Evolutionary conservation across 2,888 invertebrate genomes (phyloP), one percentile per base, ranked within the genome.

Genomic region (Drosophila birchii): DNA sequence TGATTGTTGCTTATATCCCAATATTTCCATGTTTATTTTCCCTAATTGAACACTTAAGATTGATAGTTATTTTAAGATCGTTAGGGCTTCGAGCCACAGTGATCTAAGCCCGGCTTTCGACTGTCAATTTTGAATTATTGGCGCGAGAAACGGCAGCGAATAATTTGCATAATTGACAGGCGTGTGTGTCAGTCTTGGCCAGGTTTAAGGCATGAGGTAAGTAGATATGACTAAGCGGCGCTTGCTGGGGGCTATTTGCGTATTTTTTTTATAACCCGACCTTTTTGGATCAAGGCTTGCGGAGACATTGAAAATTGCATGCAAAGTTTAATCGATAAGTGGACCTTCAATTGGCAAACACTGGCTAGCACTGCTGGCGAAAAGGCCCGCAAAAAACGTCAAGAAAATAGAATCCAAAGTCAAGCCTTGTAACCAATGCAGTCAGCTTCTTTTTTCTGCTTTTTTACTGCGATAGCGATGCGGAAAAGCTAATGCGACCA

Each of bases 231-330:
- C 39, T 70, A 70, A 78, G 75, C 57, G 68, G 23, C 45, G 26
- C 26, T 53, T 23, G 67, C 47, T 67, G 45, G 53, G 64, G 45
- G 59, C 44, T 51, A 47, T 57, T 70, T 51, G 56, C 41, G 36
- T 66, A 4, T 29, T 29, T 45, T 44, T 47, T 73, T 55, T 66
- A 38, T 57, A 57, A 45, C 39, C 45, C 59, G 59, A 64, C 78
- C 55, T 74, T 76, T 79, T 80, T 80, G 45, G 84, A 87, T 81
- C 87, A 84, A 84, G 84, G 82, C 61, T 79, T 57, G 74, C 54
- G 58, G 70, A 74, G 87, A 85, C 86, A 87, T 85, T 87, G 87
- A 85, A 87, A 87, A 78, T 60, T 76, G 78, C 82, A 80, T 69
- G 79, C 82, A 79, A 87, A 84, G 87, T 84, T 84, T 80, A 84